These are phyloP conservation scores for Aplysia californica DNA, from an alignment of 1,140 invertebrate genomes.

Conservation along the genomic window DNA sequence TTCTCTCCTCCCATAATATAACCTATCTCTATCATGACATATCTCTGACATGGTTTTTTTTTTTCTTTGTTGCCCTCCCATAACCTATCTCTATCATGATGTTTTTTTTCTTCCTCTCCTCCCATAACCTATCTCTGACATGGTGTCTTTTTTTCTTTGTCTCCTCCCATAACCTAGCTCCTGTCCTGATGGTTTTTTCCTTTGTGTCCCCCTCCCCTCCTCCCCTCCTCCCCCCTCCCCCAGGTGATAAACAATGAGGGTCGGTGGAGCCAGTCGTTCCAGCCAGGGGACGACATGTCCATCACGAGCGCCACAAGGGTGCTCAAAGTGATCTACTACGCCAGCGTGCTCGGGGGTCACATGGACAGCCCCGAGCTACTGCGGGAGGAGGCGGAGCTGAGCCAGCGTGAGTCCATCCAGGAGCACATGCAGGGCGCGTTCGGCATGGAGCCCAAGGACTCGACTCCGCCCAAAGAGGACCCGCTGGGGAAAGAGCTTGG, in stretches of 20 bases:
- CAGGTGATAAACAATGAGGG: slow-evolving; percentile 71
- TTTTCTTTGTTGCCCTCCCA: not conserved
- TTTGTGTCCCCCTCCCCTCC: no score
- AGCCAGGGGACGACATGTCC: slow-evolving; percentile 85
- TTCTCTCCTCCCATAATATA: no score
- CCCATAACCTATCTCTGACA: no score
- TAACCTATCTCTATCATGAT: not conserved
- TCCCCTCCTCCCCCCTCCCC: no score
- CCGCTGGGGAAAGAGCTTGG: slow-evolving; percentile 73
- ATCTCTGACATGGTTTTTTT: no score
- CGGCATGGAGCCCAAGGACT: slow-evolving; percentile 58
- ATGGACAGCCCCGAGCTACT: slow-evolving; percentile 75
- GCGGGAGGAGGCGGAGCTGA: slow-evolving; percentile 56
- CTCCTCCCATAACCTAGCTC: no score
- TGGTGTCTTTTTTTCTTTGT: no score
- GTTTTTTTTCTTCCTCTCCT: no score
- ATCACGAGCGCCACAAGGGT: slow-evolving; percentile 77
- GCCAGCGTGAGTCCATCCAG: slow-evolving; percentile 51
- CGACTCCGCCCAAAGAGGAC: slow-evolving; percentile 62
- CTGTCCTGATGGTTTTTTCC: no score
- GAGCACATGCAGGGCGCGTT: slow-evolving; percentile 61
- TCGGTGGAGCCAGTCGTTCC: slow-evolving; percentile 77
- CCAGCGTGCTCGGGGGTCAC: slow-evolving; percentile 85
- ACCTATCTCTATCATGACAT: no score
- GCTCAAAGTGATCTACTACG: slow-evolving; percentile 87